These are phyloP conservation scores for Laupala kohalensis DNA, from an alignment of 1,140 invertebrate species.

Conservation along the genomic window DNA sequence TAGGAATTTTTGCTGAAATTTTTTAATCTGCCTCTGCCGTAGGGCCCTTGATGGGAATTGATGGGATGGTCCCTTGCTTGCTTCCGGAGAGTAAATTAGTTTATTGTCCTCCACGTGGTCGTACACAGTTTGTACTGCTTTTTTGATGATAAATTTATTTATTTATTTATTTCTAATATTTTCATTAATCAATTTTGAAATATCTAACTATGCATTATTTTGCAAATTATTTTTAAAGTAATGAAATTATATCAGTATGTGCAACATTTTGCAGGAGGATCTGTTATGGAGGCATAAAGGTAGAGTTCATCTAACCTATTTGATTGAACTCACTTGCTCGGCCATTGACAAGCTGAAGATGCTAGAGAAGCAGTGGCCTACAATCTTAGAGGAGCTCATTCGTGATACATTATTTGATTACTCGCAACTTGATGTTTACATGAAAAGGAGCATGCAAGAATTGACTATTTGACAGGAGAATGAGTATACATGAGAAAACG, in stretches of 20 bases:
- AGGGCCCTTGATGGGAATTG: too few species aligned
- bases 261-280: slow-evolving; percentile 41
- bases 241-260: neutral
- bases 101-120: too few species aligned
- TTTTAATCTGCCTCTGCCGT: too few species aligned
- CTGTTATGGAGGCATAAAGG: slow-evolving; percentile 53
- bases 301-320: slow-evolving; percentile 45
- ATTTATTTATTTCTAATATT: neutral
- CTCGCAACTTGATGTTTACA: slow-evolving; percentile 58
- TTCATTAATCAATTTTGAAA: neutral
- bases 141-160: too few species aligned
- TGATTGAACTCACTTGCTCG: slow-evolving; percentile 54
- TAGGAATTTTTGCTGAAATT: too few species aligned
- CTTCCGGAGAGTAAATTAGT: too few species aligned
- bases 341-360: slow-evolving; percentile 58
- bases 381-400: slow-evolving; percentile 57
- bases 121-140: too few species aligned
- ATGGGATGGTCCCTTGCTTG: too few species aligned
- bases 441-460: slow-evolving; percentile 36
- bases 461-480: neutral
- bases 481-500: neutral
- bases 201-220: neutral
- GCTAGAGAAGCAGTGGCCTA: slow-evolving; percentile 58
- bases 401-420: slow-evolving; percentile 61
- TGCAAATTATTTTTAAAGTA: too few species aligned